Base-by-base conservation (phyloP, 2,113 vertebrate species). In the Tor tambroides region DNA sequence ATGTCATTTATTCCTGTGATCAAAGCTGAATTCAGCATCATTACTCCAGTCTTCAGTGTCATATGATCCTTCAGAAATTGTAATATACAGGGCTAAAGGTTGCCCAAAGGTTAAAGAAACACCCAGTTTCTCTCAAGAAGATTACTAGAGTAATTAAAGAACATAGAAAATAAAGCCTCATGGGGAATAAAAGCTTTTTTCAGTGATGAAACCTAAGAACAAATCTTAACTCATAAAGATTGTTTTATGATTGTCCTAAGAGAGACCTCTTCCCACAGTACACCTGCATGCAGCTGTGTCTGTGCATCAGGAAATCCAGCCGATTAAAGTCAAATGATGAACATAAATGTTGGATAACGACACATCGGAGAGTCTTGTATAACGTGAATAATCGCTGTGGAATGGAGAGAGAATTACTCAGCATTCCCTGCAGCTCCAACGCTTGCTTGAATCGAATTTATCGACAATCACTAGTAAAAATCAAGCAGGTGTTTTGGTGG, bases 341-440 rank as follows among this genome's bases (percentile, higher is more conserved):
- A 85, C 35, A 79, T 79, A 26, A 80, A 41, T 56, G 54, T 12
- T n/a, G 35, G 30, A 84, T 79, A 85, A 91, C 76, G 84, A 83
- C 78, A 41, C 78, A 78, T 85, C 41, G 46, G 86, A 87, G 90
- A 88, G 54, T 19, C 41, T 41, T 84, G 59, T 43, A 54, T 77
- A 87, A 90, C 79, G 41, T 65, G 46, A 74, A 77, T 77, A 78
- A 71, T 79, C 63, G 46, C 69, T 43, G 51, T 38, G 54, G 54
- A 82, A 38, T 28, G 56, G n/a, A 65, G 19, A 32, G n/a, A 65
- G 72, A 79, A 38, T 35, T 71, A 63, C 51, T 85, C 61, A 23
- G 65, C 32, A 78, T 38, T 56, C 54, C 67, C 80, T 23, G 54
- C 28, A 46, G 86, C 63, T 78, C 76, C 41, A 86, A 61, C 38